Evolutionary conservation across 1,140 invertebrate genomes (phyloP), one percentile per base, ranked within the genome.

Genomic region (Spodoptera litura): DNA sequence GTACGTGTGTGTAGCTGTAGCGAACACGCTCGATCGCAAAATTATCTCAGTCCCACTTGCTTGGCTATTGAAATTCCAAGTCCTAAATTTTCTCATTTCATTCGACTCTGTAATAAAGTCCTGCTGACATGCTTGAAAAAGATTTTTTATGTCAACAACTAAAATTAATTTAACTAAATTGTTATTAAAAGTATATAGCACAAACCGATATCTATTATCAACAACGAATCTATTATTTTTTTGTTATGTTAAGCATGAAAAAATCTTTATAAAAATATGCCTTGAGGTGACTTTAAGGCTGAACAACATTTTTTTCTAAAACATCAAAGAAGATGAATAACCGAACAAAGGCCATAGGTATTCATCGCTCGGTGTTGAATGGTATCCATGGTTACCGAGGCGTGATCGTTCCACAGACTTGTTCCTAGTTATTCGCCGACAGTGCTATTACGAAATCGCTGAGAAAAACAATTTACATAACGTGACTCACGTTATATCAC

Each of bases 391-490:
- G 78, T 76, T 85, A 89, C 78, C 85, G 85, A 89, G 84, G 86
- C 87, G 86, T 87, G 83, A 66, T 86, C 82, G 89, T 91, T 87
- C 85, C 86, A 83, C 64, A 81, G 71, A 64, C 81, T 85, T 83
- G 79, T 64, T 80, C 64, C 72, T 49, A 86, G 83, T 70, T 84
- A 91, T 89, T 91, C 80, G 76, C 75, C 73, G 56, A 72, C 76
- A 70, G 44, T 25, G 59, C 35, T 83, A 81, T 91, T 90, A 89
- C 82, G 85, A 87, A 85, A 90, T 86, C 73, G 61, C 25, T 59
- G 59, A 31, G 49, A 64, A 75, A 75, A 75, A 83, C 64, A 58
- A 84, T 83, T 85, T 81, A 81, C 78, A 82, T 89, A 82, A 84
- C 78, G 59, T 79, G 70, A 79, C 83, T 81, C 70, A 49, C 70